phyloP scores from a whole-genome alignment of 2,888 invertebrate genomes.

The Cryptosula pallasiana region DNA sequence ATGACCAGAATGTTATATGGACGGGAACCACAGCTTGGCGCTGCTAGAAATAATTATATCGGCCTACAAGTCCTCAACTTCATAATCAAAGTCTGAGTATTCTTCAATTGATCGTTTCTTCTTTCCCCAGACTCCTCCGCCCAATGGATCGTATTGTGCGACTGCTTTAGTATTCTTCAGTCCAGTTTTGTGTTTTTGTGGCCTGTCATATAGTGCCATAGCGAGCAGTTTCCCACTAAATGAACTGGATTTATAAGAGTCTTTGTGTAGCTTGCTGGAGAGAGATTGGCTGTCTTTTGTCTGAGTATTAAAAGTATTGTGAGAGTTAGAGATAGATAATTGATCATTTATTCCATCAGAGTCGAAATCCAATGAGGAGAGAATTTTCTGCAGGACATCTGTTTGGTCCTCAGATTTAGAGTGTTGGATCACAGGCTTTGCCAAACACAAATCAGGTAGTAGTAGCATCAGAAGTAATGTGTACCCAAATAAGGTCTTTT shows the following conservation, averaged over 20 bases:
- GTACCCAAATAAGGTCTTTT: too few relatives aligned
- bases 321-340: neutral
- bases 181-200: neutral
- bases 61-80: slow-evolving; percentile 3
- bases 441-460: neutral
- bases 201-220: neutral
- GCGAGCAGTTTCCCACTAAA: neutral
- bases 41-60: too few relatives aligned
- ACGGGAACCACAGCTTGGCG: too few relatives aligned
- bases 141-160: neutral
- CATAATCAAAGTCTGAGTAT: slow-evolving; percentile 6
- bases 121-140: slow-evolving; percentile 5
- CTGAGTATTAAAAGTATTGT: neutral
- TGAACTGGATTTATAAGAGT: neutral
- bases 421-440: neutral
- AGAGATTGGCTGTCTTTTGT: neutral
- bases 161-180: neutral
- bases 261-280: neutral
- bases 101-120: neutral
- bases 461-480: too few relatives aligned
- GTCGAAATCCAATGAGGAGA: neutral
- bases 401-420: neutral
- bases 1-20: too few relatives aligned
- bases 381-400: neutral
- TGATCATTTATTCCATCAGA: neutral